phyloP scores from a whole-genome alignment of 2,888 invertebrate genomes.

The Netelia melanura region DNA sequence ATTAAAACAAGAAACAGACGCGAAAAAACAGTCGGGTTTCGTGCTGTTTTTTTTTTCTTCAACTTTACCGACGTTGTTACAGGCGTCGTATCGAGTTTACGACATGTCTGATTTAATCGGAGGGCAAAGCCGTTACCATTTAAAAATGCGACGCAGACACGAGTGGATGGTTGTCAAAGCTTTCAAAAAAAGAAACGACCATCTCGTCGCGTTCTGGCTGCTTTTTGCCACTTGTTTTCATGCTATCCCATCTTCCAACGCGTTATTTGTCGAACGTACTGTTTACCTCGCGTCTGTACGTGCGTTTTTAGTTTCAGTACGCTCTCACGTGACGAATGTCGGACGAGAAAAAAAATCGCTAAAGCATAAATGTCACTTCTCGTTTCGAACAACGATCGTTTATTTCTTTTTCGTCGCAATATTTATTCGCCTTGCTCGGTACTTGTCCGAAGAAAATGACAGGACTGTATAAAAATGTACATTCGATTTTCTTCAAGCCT shows the following conservation, averaged over 20 bases:
- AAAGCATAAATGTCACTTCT: no score
- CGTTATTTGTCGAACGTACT: neutral
- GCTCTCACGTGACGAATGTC: neutral
- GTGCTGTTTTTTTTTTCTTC: neutral
- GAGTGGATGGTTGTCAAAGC: neutral
- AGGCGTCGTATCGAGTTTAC: slow-evolving; percentile 31
- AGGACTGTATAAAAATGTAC: no score
- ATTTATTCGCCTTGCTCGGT: no score
- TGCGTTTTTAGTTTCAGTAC: neutral
- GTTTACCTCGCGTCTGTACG: neutral
- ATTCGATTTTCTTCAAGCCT: no score
- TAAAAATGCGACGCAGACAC: slow-evolving; percentile 27
- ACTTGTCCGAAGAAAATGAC: no score
- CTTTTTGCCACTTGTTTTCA: neutral
- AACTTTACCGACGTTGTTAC: neutral
- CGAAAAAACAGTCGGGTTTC: neutral
- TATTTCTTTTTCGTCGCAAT: no score
- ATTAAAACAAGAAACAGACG: slow-evolving; percentile 19
- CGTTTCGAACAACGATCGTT: no score
- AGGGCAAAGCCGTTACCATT: slow-evolving; percentile 9
- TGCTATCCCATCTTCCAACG: neutral
- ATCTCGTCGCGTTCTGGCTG: neutral
- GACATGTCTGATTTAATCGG: slow-evolving; percentile 29
- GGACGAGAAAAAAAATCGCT: neutral
- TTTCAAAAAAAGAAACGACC: neutral